Conservation (phyloP, 1,140 invertebrate genomes). For the Aplysia californica region DNA sequence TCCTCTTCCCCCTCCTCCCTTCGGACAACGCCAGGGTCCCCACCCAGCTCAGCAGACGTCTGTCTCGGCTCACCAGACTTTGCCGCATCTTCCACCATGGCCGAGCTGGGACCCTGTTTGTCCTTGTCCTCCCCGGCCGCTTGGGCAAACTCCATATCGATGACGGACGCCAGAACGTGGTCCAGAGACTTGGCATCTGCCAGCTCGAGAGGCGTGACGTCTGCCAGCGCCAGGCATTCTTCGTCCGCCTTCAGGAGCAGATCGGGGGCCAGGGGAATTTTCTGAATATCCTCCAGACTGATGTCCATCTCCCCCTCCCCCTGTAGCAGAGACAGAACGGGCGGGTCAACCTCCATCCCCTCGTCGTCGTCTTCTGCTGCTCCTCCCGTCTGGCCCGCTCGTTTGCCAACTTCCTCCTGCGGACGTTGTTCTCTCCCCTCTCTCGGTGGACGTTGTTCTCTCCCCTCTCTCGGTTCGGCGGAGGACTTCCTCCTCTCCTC, state of each 20-base stretch:
- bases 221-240: neutral
- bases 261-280: constrained; percentile 8
- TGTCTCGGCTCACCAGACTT: neutral
- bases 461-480: too few relatives aligned
- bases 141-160: constrained; percentile 16
- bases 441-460: too few relatives aligned
- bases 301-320: constrained; percentile 14
- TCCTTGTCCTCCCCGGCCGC: neutral
- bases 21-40: too few relatives aligned
- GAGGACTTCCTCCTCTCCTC: too few relatives aligned
- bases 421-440: too few relatives aligned
- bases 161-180: constrained; percentile 18
- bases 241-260: constrained; percentile 13
- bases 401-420: too few relatives aligned
- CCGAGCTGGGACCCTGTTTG: neutral
- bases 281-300: constrained; percentile 1
- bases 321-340: neutral
- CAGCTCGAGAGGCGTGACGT: neutral
- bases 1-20: too few relatives aligned
- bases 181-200: constrained; percentile 10
- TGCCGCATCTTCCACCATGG: neutral
- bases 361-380: too few relatives aligned
- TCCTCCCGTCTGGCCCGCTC: too few relatives aligned
- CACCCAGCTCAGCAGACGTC: neutral
- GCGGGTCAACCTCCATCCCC: too few relatives aligned